Evolutionary conservation across 2,797 vertebrate species (phyloP), one percentile per base, ranked within the genome.

Genomic region (Calcarius lapponicus): DNA sequence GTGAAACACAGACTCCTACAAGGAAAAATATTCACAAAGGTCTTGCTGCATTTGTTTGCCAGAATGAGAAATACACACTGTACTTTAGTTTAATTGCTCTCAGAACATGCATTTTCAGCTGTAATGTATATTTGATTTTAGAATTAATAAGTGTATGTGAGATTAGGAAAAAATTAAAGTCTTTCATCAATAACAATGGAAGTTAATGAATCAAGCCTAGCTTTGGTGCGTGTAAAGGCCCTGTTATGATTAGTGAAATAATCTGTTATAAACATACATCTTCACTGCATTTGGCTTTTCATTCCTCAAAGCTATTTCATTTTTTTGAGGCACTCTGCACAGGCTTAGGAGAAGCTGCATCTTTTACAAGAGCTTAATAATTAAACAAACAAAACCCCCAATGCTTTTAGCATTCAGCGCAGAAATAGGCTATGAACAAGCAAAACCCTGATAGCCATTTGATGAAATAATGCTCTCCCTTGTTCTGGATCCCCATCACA

Each of bases 51-150:
- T 94, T 92, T 92, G 38, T 93, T 90, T 85, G 16, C 67, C 53
- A 79, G 86, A 66, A 83, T 51, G 45, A 91, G 70, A 92, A 90
- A 61, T 64, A 60, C 51, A 29, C 26, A 11, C 16, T 29, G 16
- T 78, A 29, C 19, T 84, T 82, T 21, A 76, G 13, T 94, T 92
- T 95, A 94, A 97, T 96, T 90, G 54, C 86, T 95, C 96, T 86
- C 94, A 78, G 25, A 94, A 74, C 61, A 58, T 26, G 13, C 62
- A 91, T 94, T 94, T 92, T 38, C 72, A 51, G 17, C 21, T 78
- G 54, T 51, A 95, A 93, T 64, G 38, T 54, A 60, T 76, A 80
- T 54, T 90, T 94, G 95, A 96, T 95, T 95, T 94, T 97, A 94
- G 72, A 89, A 95, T 94, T 90, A 96, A 93, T 91, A 96, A 95